Evolutionary conservation across 2,888 invertebrate genomes (phyloP), one percentile per base, ranked within the genome.

Genomic region (Thereva unica): DNA sequence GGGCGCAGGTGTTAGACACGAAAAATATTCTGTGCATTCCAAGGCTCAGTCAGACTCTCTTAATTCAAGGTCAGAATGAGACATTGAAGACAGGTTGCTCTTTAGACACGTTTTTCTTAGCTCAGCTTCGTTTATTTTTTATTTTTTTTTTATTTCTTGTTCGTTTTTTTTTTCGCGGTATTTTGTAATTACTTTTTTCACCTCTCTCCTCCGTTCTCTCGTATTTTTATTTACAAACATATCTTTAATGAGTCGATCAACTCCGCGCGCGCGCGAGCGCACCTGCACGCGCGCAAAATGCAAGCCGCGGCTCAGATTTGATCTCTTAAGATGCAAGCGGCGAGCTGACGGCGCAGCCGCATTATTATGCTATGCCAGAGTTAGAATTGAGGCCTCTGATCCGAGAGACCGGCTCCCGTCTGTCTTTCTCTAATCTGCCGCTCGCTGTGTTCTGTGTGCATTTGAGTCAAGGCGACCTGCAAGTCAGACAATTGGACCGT

Each of bases 381-480:
- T 23, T 23, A 23, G 23, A 23, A 23, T 23, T 23, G 23, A 23
- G 23, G 23, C 23, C 23, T 23, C 23, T 23, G 23, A 7, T 59
- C 35, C 35, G n/a, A 59, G 40, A 3, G 47, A 5, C 35, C 5
- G 7, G 35, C n/a, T 23, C 44, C 9, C 3, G 34, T 35, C 7
- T 9, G 37, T 59, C 57, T 23, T 59, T 57, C 59, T 38, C 53
- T 53, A 37, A 53, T 53, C 53, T 38, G 23, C 23, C 23, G 23
- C 23, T 23, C 23, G 23, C 23, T 23, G 23, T 23, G 23, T 2
- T n/a, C n/a, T 53, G 23, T 5, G 38, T 49, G 59, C 59, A 59
- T 59, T 59, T 59, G 47, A 59, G 59, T 59, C 59, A 59, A 59
- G 59, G 59, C 40, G 40, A 49, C 59, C 59, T 3, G 49, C 47